Base-by-base conservation (phyloP, 2,113 vertebrate species). In the Proterorhinus semilunaris region DNA sequence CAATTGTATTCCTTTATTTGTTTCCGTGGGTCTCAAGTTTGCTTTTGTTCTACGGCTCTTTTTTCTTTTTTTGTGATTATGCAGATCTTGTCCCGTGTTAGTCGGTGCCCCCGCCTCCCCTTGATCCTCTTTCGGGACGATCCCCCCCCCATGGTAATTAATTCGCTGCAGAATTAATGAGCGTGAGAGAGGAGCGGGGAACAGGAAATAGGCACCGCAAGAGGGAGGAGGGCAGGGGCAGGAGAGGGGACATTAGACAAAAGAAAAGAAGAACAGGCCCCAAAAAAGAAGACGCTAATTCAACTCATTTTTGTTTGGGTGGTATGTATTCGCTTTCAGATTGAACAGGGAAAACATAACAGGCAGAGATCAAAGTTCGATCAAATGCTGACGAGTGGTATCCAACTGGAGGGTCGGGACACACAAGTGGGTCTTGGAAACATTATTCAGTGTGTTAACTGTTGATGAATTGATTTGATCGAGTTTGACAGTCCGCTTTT, bases 141-240 rank as follows among this genome's bases (percentile, higher is more conserved):
- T 79, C 75, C 16, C 71, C 76, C 78, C 67, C 27, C 27, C 2
- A 3, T 36, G 72, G 76, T 90, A 84, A 90, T 90, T 82, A 90
- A 89, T 87, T 83, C 84, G 76, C 74, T 68, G 82, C 82, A 76
- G 86, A 90, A 89, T 90, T 90, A 91, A 91, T 89, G 86, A 84
- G 76, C 70, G 21, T 10, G 52, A 50, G 53, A 46, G 69, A 65
- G 46, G 21, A 6, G 17, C 53, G 17, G 10, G 1, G 0, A 7
- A 10, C 4, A 8, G 55, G 11, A 8, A 44, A 3, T 3, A 10
- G 21, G 51, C 47, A 57, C 65, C 68, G 75, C 48, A 6, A 71
- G 66, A 80, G 79, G 54, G 17, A 72, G 50, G 21, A 66, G 21
- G 13, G 70, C 46, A 72, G 59, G 73, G 62, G 68, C 42, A 70